Percentiles rank a stretch among this genome's conserved stretches.
Conservation (phyloP, 2,888 invertebrate genomes). For the Muscina levida region DNA sequence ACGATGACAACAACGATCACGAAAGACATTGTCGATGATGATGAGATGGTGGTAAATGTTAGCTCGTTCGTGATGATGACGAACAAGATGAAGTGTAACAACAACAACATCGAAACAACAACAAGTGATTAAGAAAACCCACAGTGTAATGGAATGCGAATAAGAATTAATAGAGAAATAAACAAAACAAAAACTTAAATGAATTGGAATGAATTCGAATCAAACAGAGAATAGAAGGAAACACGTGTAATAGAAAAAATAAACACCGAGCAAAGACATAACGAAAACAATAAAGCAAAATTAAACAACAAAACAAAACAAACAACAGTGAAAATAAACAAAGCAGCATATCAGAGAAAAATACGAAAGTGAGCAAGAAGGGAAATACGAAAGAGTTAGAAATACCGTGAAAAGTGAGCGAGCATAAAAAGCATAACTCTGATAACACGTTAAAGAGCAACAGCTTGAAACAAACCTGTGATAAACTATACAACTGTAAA, state of each 20-base stretch:
- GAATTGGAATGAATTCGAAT: not conserved
- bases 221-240: not conserved
- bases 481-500: not conserved
- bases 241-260: constrained; percentile 26
- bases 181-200: constrained; percentile 2
- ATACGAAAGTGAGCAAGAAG: not conserved
- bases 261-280: not conserved
- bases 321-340: not conserved
- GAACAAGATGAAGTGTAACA: not conserved
- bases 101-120: not conserved
- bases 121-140: not conserved
- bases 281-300: not conserved
- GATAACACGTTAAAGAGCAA: no score
- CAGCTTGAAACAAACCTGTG: not conserved
- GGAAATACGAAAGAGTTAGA: no score
- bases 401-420: not conserved
- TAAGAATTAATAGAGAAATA: not conserved
- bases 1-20: not conserved
- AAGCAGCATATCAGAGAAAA: constrained; percentile 41
- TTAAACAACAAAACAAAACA: constrained; percentile 22
- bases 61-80: not conserved
- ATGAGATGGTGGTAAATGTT: not conserved
- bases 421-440: constrained; percentile 1
- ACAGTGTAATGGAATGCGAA: constrained; percentile 6
- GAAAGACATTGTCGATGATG: not conserved